Base-by-base conservation (phyloP, 2,888 invertebrate species). In the Agrotis puta region DNA sequence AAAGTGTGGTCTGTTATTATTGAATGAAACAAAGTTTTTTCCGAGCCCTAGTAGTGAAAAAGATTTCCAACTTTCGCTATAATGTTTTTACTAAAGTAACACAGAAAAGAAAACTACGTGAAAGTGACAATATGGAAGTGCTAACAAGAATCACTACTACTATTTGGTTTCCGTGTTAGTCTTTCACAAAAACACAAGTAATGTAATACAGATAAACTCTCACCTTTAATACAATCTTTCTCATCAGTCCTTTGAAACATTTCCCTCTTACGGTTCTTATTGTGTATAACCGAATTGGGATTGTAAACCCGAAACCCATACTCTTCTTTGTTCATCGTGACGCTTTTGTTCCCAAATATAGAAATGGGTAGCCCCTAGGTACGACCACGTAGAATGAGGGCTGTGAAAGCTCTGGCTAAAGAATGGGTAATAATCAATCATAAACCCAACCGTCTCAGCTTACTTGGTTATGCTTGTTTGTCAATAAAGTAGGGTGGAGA, bases 361-460 rank as follows among this genome's bases (percentile, higher is more conserved):
- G 79, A 63, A 77, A 66, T 27, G 73, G 67, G 70, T 54, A 74
- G 66, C 56, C 50, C 69, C 65, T 59, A 71, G 54, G 64, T 27
- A 73, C 65, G 59, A 82, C 76, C 74, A 75, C 65, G 57, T 74
- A 64, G 83, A 86, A 85, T 83, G 85, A 88, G 89, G 80, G 83
- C 81, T 77, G 85, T 91, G 90, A 90, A 91, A 91, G 91, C 89
- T 88, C 86, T 87, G 85, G 89, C 89, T 90, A 92, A 90, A 90
- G 91, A 94, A 94, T 91, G 92, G 90, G 87, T 88, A 88, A 92
- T 92, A 94, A 95, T 95, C 94, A 95, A 95, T 95, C 95, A 95
- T 94, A 90, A 90, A 88, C 87, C 88, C 89, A 85, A 89, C 92
- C 91, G 88, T 87, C 92, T 92, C 89, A 80, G 88, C 90, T 93